A percentile compares a stretch with the other conserved stretches of the same genome.
Conservation (phyloP, 2,113 vertebrate species). For the Hiodon tergisus region DNA sequence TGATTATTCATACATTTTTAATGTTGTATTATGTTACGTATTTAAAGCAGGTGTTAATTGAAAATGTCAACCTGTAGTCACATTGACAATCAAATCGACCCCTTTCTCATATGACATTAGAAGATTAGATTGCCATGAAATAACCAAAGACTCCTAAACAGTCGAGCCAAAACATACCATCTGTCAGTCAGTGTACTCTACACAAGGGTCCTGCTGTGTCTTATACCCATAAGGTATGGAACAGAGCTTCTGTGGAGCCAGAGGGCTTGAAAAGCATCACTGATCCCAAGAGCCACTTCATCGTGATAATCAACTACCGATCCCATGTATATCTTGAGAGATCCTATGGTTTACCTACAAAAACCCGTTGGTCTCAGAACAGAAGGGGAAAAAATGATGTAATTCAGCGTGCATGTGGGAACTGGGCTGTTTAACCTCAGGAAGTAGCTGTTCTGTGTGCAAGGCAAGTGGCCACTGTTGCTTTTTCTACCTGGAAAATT, state of each 20-base stretch:
- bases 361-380: neutral
- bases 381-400: neutral
- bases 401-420: neutral
- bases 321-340: no score
- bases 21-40: no score
- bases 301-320: neutral
- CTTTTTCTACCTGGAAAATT: neutral
- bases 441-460: slow-evolving; percentile 9
- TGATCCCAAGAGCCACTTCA: neutral
- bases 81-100: no score
- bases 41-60: no score
- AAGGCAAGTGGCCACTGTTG: neutral
- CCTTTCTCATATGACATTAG: neutral
- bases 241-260: neutral
- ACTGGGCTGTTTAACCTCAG: neutral
- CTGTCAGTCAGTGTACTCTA: neutral
- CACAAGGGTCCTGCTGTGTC: slow-evolving; percentile 3
- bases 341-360: no score
- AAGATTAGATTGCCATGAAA: neutral
- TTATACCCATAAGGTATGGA: neutral
- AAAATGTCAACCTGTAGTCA: no score
- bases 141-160: slow-evolving; percentile 3
- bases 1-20: no score
- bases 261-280: neutral
- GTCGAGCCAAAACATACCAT: neutral